These are phyloP conservation scores for Pararge aegeria DNA, from an alignment of 1,140 invertebrate species.

Conservation along the genomic window DNA sequence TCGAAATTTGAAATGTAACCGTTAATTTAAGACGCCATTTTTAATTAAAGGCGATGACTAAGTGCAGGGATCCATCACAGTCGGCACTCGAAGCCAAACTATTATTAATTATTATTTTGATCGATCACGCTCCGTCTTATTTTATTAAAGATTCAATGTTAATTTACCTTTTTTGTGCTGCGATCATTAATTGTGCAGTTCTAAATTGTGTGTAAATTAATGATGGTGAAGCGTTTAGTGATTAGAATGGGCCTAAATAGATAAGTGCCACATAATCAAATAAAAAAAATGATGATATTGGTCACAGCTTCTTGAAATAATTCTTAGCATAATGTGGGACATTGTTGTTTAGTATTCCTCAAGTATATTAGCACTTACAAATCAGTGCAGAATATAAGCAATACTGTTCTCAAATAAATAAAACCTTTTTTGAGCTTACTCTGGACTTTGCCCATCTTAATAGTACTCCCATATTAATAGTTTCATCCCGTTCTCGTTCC, in stretches of 20 bases:
- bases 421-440: too few species aligned
- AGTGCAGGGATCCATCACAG: slow-evolving; percentile 70
- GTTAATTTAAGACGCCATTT: slow-evolving; percentile 70
- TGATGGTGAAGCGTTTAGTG: slow-evolving; percentile 9
- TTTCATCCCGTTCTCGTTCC: too few species aligned
- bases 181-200: slow-evolving; percentile 60
- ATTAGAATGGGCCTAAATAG: neutral
- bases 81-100: slow-evolving; percentile 61
- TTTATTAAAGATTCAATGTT: slow-evolving; percentile 66
- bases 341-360: too few species aligned
- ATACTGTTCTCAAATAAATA: too few species aligned
- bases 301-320: too few species aligned
- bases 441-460: too few species aligned
- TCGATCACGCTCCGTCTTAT: slow-evolving; percentile 72
- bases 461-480: too few species aligned
- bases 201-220: slow-evolving; percentile 24
- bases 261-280: too few species aligned
- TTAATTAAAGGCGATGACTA: slow-evolving; percentile 79
- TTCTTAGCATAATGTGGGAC: too few species aligned
- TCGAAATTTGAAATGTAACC: slow-evolving; percentile 65
- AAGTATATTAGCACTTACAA: too few species aligned
- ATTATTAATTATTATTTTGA: slow-evolving; percentile 80
- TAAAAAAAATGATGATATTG: too few species aligned
- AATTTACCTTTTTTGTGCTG: slow-evolving; percentile 48
- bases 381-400: too few species aligned